Conservation (phyloP, 2,888 invertebrate species). For the Clanis bilineata region DNA sequence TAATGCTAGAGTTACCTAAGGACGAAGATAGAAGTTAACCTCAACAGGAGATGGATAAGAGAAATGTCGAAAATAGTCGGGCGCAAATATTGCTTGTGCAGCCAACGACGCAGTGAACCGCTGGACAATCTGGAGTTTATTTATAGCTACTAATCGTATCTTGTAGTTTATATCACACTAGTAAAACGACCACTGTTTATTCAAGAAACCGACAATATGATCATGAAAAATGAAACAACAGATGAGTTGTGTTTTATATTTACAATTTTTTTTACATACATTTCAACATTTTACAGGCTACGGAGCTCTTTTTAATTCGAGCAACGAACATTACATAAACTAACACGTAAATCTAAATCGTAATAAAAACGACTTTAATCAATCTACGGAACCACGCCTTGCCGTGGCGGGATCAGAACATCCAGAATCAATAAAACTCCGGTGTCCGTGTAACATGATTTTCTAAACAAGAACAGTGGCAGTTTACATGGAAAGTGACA, state of each 20-base stretch:
- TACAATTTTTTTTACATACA: constrained; percentile 80
- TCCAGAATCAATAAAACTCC: constrained; percentile 79
- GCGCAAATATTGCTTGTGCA: too few species aligned
- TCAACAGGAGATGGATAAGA: too few species aligned
- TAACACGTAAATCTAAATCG: constrained; percentile 81
- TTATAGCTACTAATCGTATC: constrained; percentile 26
- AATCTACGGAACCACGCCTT: constrained; percentile 68
- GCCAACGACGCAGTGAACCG: too few species aligned
- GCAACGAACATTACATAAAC: constrained; percentile 82
- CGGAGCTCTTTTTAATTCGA: constrained; percentile 82
- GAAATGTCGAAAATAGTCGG: too few species aligned
- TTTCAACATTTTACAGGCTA: constrained; percentile 82
- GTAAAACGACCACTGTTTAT: constrained; percentile 32
- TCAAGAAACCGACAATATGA: constrained; percentile 44
- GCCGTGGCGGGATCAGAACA: constrained; percentile 63
- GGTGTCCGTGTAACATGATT: constrained; percentile 51
- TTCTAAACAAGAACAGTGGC: constrained; percentile 65
- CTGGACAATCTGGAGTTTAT: constrained; percentile 27
- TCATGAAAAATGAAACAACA: constrained; percentile 68
- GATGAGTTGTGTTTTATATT: constrained; percentile 75
- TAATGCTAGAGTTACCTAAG: too few species aligned
- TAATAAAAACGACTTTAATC: constrained; percentile 78
- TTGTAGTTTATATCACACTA: constrained; percentile 39
- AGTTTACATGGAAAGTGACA: constrained; percentile 64
- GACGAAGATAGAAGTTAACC: too few species aligned